Evolutionary conservation across 2,888 invertebrate species (phyloP).

Genomic region (Caradrina kadenii): DNA sequence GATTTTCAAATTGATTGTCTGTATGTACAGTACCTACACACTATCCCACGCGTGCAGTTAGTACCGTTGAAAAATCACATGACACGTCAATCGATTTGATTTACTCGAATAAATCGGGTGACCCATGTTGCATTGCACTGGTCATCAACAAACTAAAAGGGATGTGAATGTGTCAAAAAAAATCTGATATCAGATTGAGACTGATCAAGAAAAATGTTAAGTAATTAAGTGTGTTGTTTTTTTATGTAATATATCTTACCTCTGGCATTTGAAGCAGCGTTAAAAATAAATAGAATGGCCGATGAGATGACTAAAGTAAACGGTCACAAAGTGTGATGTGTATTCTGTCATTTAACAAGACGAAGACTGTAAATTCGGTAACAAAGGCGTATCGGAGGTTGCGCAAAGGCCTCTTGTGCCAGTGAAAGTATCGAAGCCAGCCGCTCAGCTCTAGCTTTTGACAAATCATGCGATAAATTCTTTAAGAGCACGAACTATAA

Average conservation of each 20-base stretch:
- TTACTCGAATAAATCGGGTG: slow-evolving; percentile 33
- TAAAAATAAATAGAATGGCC: slow-evolving; percentile 2
- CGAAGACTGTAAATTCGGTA: slow-evolving; percentile 60
- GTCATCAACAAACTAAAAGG: slow-evolving; percentile 13
- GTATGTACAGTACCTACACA: slow-evolving; percentile 24
- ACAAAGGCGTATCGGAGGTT: slow-evolving; percentile 73
- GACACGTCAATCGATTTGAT: slow-evolving; percentile 54
- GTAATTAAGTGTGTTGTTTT: background rate
- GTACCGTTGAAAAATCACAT: slow-evolving; percentile 61
- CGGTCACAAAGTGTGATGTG: slow-evolving; percentile 34
- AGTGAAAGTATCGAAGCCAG: slow-evolving; percentile 74
- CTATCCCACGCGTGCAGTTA: slow-evolving; percentile 59
- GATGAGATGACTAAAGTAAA: slow-evolving; percentile 35
- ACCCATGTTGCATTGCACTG: slow-evolving; percentile 13
- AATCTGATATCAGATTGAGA: background rate
- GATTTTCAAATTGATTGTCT: slow-evolving; percentile 74
- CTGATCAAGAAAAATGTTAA: slow-evolving; percentile 1
- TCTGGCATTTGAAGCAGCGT: slow-evolving; percentile 2
- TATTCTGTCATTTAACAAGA: slow-evolving; percentile 56
- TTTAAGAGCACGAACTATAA: slow-evolving; percentile 47
- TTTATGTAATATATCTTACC: background rate
- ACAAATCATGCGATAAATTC: slow-evolving; percentile 64
- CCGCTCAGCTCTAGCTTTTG: slow-evolving; percentile 61
- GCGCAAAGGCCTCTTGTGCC: slow-evolving; percentile 68
- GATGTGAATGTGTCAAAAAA: slow-evolving; percentile 11